phyloP scores from a whole-genome alignment of 2,797 vertebrate species.

The Benthosema pterotum region DNA sequence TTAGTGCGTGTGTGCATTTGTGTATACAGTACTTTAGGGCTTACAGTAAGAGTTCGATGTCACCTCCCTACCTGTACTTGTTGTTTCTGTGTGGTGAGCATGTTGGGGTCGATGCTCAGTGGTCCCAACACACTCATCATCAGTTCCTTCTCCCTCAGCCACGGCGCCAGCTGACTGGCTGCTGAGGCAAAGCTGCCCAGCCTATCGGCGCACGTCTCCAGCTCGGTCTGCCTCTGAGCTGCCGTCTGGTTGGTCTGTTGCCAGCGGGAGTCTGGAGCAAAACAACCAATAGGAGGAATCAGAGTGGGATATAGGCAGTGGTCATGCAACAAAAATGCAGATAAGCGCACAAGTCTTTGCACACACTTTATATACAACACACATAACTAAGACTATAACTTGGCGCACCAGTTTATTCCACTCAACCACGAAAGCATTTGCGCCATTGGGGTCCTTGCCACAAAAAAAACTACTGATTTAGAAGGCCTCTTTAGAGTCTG shows the following conservation, averaged over 20 bases:
- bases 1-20: not conserved
- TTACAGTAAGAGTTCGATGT: not conserved
- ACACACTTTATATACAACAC: no score
- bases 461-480: no score
- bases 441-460: no score
- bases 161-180: conserved; percentile 90
- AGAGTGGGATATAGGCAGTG: not conserved
- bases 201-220: conserved; percentile 90
- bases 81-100: conserved; percentile 96
- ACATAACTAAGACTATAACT: no score
- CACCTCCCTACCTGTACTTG: conserved; percentile 90
- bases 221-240: conserved; percentile 87
- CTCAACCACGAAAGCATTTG: no score
- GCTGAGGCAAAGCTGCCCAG: conserved; percentile 90
- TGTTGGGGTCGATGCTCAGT: conserved; percentile 96
- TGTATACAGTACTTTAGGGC: not conserved
- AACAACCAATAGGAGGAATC: not conserved
- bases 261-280: conserved; percentile 87
- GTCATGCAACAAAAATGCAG: not conserved
- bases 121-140: conserved; percentile 99
- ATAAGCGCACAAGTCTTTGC: not conserved
- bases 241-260: conserved; percentile 87
- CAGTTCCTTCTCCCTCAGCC: conserved; percentile 96
- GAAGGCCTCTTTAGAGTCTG: no score
- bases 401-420: no score